Evolutionary conservation across 2,888 invertebrate species (phyloP), one percentile per base, ranked within the genome.

Genomic region (Drosophila lutescens): DNA sequence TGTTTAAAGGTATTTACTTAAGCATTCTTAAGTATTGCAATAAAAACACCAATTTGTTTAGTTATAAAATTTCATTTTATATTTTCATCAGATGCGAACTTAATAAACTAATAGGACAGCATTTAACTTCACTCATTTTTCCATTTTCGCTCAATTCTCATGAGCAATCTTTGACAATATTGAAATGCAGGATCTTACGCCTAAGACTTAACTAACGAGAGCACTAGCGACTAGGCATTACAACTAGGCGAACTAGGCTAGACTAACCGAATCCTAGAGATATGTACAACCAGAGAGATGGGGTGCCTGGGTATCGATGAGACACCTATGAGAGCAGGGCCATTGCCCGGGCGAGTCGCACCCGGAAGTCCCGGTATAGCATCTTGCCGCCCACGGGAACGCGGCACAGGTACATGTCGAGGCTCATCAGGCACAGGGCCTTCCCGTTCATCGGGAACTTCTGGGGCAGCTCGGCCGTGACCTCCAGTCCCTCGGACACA

Each of bases 401-500:
- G 46, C 96, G 92, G 72, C 93, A 93, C 2, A 94, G 93, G 92
- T 96, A 96, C 96, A 96, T 96, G 56, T 95, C 94, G 12, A 94
- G 93, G n/a, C 94, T 94, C 96, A 96, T 96, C 58, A 96, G 93
- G 77, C 96, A 96, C 6, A 96, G 92, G 0, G 95, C 96, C 91
- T 96, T 96, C 53, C 96, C 96, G 91, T 96, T 96, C 96, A 96
- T 96, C 0, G 95, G 94, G 91, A 96, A 96, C 74, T 96, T 93
- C 58, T 92, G 91, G 12, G 91, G 90, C 71, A 92, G 70, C 60
- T 92, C 91, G 47, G 91, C 91, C 59, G 91, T 91, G 46, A 91
- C 90, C 57, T 92, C 91, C 2, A 92, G 80, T 12, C 91, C 91
- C 74, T 94, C 94, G 0, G 93, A 91, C 2, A 93, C 93, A 32